A percentile compares a stretch with the other conserved stretches of the same genome.
Evolutionary conservation across 2,797 vertebrate genomes (phyloP).

Genomic region (Mormyrops boulengeri): DNA sequence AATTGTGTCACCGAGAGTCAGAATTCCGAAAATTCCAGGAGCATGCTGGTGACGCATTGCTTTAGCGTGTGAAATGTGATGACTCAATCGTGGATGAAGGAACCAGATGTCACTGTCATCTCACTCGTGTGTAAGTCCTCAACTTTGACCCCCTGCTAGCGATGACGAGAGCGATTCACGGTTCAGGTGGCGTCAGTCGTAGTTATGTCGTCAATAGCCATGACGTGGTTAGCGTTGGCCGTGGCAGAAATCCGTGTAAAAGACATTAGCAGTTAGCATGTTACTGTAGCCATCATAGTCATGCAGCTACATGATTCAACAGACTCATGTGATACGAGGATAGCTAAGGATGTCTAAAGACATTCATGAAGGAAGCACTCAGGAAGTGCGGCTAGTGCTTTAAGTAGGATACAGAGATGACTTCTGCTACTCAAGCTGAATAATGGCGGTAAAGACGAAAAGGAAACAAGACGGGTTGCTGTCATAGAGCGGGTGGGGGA

Average conservation of each 20-base stretch:
- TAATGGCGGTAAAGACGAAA: background rate
- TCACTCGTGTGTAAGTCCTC: background rate
- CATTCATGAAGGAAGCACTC: background rate
- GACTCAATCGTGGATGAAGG: background rate
- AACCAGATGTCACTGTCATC: background rate
- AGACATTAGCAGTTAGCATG: background rate
- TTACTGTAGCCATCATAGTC: background rate
- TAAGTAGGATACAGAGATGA: background rate
- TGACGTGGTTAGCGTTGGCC: background rate
- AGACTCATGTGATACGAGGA: background rate
- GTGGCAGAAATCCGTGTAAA: background rate
- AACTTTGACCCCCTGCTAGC: background rate
- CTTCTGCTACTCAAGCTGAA: background rate
- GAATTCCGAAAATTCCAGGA: background rate
- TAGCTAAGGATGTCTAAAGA: background rate
- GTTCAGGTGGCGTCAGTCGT: background rate
- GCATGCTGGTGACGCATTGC: background rate
- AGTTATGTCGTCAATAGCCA: no score
- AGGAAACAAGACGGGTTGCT: background rate
- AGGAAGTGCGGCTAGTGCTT: background rate
- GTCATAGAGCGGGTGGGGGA: constrained; percentile 58
- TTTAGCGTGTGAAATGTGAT: background rate
- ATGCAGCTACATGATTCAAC: background rate
- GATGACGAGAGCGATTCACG: background rate
- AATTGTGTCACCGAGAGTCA: background rate